Base-by-base conservation (phyloP, 2,797 vertebrate species). In the Peromyscus attwateri region DNA sequence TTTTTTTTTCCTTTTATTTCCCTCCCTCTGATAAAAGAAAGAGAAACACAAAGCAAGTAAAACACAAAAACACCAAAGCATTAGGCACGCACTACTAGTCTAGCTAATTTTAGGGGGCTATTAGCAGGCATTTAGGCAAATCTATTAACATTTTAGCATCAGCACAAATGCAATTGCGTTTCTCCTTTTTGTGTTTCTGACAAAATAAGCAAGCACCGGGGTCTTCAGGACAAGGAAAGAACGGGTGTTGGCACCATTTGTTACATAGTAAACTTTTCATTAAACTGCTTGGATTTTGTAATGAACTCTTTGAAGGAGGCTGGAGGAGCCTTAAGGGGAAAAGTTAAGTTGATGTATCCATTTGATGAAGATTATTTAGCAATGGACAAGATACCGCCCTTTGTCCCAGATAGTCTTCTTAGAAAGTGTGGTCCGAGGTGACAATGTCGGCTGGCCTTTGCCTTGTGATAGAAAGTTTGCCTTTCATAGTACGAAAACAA, bases 81-180 rank as follows among this genome's bases (percentile, higher is more conserved):
- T 99, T 98, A 99, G 98, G 96, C 98, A 98, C 97, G 98, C 98
- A 98, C 98, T 98, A 97, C 98, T 98, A 97, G 98, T 95, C 97
- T 97, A 97, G 98, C 98, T 98, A 98, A 99, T 98, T 98, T 98
- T 98, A 97, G 98, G 97, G 96, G 95, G 94, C 98, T 98, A 98
- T 98, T 98, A 98, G 96, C 97, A 98, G 96, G 88, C 98, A 97
- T 98, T 98, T 98, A 98, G 97, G 98, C 98, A 98, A 97, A 98
- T 98, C 98, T 98, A 98, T 98, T 98, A 98, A 98, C 97, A 98
- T 98, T 55, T 98, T 98, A 98, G 97, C 97, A 98, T 98, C 98
- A 98, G 98, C 98, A 98, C 98, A 98, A 98, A 97, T 93, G 91
- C 96, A 90, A 95, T 98, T 95, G 83, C 93, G 85, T 98, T 98